Evolutionary conservation across 2,113 vertebrate species (phyloP).

Genomic region (Mesoclemmys tuberculata): DNA sequence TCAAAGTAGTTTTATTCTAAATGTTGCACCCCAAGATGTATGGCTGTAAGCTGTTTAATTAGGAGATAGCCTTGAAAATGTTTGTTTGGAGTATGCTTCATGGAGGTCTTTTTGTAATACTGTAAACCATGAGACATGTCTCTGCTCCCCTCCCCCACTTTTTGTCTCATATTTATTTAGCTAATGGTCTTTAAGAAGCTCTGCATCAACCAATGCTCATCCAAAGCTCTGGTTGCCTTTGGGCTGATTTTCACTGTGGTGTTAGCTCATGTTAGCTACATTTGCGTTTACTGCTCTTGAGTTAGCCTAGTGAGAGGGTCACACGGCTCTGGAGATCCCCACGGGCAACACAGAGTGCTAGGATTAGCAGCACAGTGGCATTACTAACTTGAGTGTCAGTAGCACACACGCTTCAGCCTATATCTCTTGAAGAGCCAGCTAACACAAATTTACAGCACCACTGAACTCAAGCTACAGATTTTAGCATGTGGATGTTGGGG

Average conservation of each 20-base stretch:
- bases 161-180: not conserved
- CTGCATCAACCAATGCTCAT: fast-evolving
- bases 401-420: not conserved
- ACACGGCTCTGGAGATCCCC: not conserved
- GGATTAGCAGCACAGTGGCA: not conserved
- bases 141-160: not conserved
- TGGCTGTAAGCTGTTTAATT: not conserved
- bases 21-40: not conserved
- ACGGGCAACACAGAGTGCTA: not conserved
- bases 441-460: not conserved
- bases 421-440: not conserved
- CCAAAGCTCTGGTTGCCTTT: not conserved
- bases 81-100: not conserved
- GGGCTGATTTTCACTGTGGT: not conserved
- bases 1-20: not conserved
- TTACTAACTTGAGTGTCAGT: not conserved
- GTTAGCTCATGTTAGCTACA: not conserved
- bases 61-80: not conserved
- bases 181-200: not conserved
- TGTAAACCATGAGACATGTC: not conserved
- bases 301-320: not conserved
- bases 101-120: not conserved
- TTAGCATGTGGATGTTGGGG: not conserved
- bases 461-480: not conserved
- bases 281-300: not conserved